A percentile compares a stretch with the other conserved stretches of the same genome.
Conservation (phyloP, 53 echinoderm and acorn worm genomes). For the Mesocentrotus franciscanus region DNA sequence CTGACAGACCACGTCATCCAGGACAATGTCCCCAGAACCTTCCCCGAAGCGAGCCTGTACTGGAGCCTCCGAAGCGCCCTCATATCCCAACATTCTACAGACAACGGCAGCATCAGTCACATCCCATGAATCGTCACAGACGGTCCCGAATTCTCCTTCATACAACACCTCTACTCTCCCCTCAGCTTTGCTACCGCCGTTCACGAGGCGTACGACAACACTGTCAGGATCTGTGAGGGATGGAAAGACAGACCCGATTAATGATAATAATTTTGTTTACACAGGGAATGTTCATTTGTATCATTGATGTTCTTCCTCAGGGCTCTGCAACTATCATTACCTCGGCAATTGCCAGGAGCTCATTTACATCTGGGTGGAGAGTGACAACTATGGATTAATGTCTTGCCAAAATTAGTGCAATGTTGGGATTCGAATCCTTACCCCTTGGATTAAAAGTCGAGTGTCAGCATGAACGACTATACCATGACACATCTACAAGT, state of each 20-base stretch:
- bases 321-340: too few relatives aligned
- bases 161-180: not conserved
- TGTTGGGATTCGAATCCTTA: too few relatives aligned
- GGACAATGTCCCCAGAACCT: not conserved
- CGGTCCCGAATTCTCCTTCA: slow-evolving; percentile 13
- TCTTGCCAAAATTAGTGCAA: too few relatives aligned
- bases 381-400: too few relatives aligned
- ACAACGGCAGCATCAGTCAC: not conserved
- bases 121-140: slow-evolving; percentile 12
- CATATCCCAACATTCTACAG: not conserved
- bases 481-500: too few relatives aligned
- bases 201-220: not conserved
- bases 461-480: too few relatives aligned
- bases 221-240: not conserved
- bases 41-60: not conserved
- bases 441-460: too few relatives aligned
- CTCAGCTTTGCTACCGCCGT: not conserved
- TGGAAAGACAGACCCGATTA: not conserved
- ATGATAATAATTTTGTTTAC: too few relatives aligned
- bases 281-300: too few relatives aligned
- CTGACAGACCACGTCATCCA: not conserved
- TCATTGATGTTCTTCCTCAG: too few relatives aligned
- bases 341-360: too few relatives aligned
- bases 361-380: too few relatives aligned
- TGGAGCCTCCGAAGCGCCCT: not conserved